Percentiles rank a stretch among this genome's conserved stretches.
Conservation (phyloP, 2,888 invertebrate genomes). For the Adelphocoris suturalis region DNA sequence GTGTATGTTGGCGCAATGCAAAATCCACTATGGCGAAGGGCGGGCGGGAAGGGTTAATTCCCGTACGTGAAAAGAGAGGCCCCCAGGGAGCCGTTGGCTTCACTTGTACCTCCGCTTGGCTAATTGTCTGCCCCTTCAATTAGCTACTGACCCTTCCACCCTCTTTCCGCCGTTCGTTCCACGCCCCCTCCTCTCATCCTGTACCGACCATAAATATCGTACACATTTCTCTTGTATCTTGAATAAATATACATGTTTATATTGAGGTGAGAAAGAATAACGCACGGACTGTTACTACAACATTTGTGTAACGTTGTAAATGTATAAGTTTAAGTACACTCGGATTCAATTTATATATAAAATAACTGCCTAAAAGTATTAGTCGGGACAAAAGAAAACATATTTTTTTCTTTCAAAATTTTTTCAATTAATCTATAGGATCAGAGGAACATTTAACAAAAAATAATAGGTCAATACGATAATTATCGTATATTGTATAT, state of each 20-base stretch:
- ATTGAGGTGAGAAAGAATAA: too few species aligned
- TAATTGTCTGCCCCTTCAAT: conserved; percentile 54
- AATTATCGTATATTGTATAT: too few species aligned
- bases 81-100: conserved; percentile 39
- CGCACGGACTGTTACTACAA: too few species aligned
- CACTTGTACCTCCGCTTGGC: conserved; percentile 37
- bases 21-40: conserved; percentile 1
- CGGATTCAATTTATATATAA: too few species aligned
- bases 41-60: conserved; percentile 26
- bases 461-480: too few species aligned
- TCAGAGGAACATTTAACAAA: too few species aligned
- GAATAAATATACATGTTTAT: background rate
- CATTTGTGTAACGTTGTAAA: too few species aligned
- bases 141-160: conserved; percentile 19
- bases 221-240: background rate
- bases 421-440: too few species aligned
- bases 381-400: too few species aligned
- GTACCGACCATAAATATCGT: background rate
- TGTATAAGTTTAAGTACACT: too few species aligned
- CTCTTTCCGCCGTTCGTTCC: background rate
- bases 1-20: conserved; percentile 32
- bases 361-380: too few species aligned
- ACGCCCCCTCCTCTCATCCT: background rate
- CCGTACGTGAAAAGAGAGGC: conserved; percentile 48
- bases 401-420: too few species aligned